Percentiles rank a stretch among this genome's conserved stretches.
phyloP scores from a whole-genome alignment of 2,113 vertebrate species.

The Panthera uncia region DNA sequence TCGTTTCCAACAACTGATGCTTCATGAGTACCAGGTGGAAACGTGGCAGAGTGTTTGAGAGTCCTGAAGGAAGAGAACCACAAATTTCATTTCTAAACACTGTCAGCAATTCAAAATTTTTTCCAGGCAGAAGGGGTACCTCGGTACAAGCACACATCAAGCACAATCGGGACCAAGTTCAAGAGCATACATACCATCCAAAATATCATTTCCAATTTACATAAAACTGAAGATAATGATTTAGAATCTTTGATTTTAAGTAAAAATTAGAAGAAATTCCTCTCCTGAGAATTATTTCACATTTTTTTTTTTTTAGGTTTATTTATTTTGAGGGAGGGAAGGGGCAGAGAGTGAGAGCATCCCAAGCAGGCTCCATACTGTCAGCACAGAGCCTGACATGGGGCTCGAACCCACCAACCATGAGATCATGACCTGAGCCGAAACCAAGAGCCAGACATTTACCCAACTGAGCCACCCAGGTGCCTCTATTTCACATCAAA shows the following conservation, averaged over 20 bases:
- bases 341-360: no score
- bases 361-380: no score
- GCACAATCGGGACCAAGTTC: not conserved
- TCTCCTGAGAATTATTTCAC: constrained; percentile 37
- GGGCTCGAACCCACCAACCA: no score
- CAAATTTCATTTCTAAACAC: not conserved
- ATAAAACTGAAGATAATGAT: not conserved
- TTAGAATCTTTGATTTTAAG: not conserved
- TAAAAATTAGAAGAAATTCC: constrained; percentile 24
- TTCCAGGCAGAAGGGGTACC: not conserved
- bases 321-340: no score
- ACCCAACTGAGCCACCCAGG: no score
- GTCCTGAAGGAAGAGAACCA: not conserved
- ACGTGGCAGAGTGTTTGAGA: not conserved
- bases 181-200: not conserved
- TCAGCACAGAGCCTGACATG: no score
- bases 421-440: no score
- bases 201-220: not conserved
- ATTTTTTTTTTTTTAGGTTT: not conserved
- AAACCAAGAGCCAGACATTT: no score
- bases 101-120: not conserved
- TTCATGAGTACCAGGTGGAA: not conserved
- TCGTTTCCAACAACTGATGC: not conserved
- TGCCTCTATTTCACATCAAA: constrained; percentile 6
- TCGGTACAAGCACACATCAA: not conserved